Conservation (phyloP, 2,113 vertebrate species). For the Dromas ardeola region DNA sequence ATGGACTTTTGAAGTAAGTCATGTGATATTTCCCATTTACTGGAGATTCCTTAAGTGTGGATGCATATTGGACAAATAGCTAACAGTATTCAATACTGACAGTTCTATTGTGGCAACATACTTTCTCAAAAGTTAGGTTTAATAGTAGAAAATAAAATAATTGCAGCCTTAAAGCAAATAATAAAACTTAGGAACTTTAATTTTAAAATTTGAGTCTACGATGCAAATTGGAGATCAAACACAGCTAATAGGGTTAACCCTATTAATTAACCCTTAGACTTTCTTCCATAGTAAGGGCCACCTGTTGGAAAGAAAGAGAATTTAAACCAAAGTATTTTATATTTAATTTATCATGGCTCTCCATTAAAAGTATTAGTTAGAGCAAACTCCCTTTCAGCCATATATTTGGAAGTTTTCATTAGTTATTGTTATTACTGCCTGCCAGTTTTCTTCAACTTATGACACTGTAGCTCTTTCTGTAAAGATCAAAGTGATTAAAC, state of each 20-base stretch:
- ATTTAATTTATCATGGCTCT: not conserved
- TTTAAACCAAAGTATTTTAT: not conserved
- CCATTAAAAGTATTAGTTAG: not conserved
- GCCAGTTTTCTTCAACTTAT: not conserved
- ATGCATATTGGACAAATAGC: not conserved
- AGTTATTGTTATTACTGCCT: not conserved
- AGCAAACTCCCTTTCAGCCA: not conserved
- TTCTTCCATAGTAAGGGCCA: not conserved
- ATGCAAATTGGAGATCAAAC: not conserved
- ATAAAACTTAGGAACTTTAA: not conserved
- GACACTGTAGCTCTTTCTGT: not conserved
- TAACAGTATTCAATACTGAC: not conserved
- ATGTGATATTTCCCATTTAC: not conserved
- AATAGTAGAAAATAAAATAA: not conserved
- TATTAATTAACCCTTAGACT: not conserved
- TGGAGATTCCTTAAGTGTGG: not conserved
- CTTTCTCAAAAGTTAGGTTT: not conserved
- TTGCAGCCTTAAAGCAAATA: not conserved
- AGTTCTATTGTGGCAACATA: not conserved
- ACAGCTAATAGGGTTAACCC: not conserved
- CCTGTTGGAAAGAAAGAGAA: not conserved
- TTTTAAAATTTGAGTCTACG: not conserved
- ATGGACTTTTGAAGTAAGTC: constrained; percentile 82
- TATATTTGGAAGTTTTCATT: not conserved
- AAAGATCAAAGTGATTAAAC: not conserved